These are phyloP conservation scores for Coranthus polyacanthus DNA, from an alignment of 2,797 vertebrate genomes.

Conservation along the genomic window DNA sequence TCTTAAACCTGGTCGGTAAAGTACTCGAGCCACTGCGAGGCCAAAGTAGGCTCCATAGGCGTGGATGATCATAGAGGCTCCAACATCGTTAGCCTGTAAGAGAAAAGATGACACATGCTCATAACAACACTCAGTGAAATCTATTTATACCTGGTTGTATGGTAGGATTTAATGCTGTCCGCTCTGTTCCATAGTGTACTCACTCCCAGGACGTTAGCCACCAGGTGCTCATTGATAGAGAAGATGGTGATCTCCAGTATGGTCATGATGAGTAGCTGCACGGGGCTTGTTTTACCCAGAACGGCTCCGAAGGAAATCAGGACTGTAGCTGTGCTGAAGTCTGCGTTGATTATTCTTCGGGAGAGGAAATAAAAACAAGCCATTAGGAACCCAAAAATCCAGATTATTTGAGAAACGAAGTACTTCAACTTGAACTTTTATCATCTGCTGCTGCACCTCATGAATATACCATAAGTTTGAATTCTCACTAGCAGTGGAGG, in stretches of 20 bases:
- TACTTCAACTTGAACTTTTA: neutral
- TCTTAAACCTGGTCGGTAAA: slow-evolving; percentile 88
- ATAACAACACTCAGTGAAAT: too few relatives aligned
- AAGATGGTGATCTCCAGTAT: slow-evolving; percentile 93
- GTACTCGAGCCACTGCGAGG: slow-evolving; percentile 86
- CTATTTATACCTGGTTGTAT: too few relatives aligned
- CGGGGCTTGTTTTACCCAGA: slow-evolving; percentile 94
- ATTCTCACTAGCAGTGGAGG: too few relatives aligned
- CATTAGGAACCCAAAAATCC: slow-evolving; percentile 2
- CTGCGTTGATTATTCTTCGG: slow-evolving; percentile 96
- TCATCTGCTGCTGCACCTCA: neutral
- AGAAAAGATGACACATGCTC: neutral
- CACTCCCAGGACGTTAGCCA: slow-evolving; percentile 76
- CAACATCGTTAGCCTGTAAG: slow-evolving; percentile 90
- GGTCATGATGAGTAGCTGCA: slow-evolving; percentile 95
- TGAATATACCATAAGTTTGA: too few relatives aligned
- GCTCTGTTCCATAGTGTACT: slow-evolving; percentile 33
- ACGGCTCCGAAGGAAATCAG: slow-evolving; percentile 98
- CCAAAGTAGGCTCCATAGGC: slow-evolving; percentile 98
- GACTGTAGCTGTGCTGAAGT: slow-evolving; percentile 96
- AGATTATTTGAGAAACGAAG: too few relatives aligned
- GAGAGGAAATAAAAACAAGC: slow-evolving; percentile 9
- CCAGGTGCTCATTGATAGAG: slow-evolving; percentile 90
- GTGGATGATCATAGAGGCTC: slow-evolving; percentile 97
- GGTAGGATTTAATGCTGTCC: neutral